Evolutionary conservation across 2,113 vertebrate genomes (phyloP), one percentile per base, ranked within the genome.

Genomic region (Hemichromis elongatus): DNA sequence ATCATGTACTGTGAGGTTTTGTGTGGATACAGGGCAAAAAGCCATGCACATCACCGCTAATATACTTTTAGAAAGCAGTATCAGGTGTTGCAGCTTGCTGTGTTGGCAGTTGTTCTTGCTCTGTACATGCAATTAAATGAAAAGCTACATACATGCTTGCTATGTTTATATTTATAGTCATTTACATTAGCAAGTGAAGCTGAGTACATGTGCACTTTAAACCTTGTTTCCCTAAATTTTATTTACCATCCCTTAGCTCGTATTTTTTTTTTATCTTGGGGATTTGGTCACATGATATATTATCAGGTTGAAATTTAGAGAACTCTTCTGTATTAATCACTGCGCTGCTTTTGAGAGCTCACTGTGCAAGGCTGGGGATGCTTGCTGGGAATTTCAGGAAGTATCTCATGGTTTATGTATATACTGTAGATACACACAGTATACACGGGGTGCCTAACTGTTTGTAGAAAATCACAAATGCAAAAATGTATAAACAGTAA

Each of bases 311-410:
- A 66, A 66, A 40, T 66, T 66, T 40, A 9, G 35, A 40, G 21
- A 42, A n/a, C 33, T n/a, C 21, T 40, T 40, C 56, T 57, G 52
- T 21, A 54, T 73, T 37, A 54, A 6, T 50, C 16, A 33, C 30
- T 2, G 3, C 30, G 8, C 6, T 81, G 30, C 37, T 85, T 33
- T 45, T 13, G 35, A 40, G 47, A 55, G 1, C 37, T 70, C 37
- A 30, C 5, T 3, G 16, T 61, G 11, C 0, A 3, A 59, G 42
- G 37, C 37, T 45, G 0, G 0, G 40, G 40, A 26, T 70, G 9
- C 37, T 45, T 42, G 7, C 47, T 7, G 26, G 45, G 37, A 28
- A 1, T 45, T 66, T 70, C 73, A 82, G 80, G 75, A 82, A 84
- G 78, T 0, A 52, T 30, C 30, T 53, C n/a, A 1, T 7, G 18